phyloP scores from a whole-genome alignment of 2,797 vertebrate species.

The Micropoecilia bifurca region DNA sequence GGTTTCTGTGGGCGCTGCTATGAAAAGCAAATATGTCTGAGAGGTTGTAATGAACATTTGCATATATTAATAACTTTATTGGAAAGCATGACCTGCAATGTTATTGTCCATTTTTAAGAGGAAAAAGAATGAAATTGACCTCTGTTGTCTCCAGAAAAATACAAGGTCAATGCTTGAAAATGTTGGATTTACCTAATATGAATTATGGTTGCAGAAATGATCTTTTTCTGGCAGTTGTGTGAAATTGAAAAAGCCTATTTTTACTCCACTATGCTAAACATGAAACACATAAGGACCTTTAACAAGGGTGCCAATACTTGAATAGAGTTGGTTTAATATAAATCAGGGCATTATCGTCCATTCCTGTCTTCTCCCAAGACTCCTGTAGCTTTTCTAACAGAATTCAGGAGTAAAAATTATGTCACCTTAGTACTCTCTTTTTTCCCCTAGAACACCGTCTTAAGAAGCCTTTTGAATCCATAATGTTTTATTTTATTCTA shows the following conservation, averaged over 20 bases:
- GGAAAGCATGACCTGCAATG: neutral
- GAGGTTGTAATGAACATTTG: neutral
- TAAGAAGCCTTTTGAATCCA: neutral
- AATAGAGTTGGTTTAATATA: neutral
- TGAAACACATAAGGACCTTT: neutral
- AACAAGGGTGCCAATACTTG: neutral
- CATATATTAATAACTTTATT: neutral
- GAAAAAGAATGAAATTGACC: neutral
- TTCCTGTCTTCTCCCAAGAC: neutral
- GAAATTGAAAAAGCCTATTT: neutral
- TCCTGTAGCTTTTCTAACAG: neutral
- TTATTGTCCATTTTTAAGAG: neutral
- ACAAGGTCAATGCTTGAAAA: neutral
- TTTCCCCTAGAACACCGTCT: neutral
- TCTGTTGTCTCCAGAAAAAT: neutral
- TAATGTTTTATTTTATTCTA: neutral
- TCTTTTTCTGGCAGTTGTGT: neutral
- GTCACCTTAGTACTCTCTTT: neutral
- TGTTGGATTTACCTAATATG: neutral
- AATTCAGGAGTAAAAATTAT: neutral
- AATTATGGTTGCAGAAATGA: neutral
- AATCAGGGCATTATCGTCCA: neutral
- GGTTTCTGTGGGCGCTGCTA: conserved; percentile 12
- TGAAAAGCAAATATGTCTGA: neutral
- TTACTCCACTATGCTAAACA: neutral